Percentiles rank a stretch among this genome's conserved stretches.
These are phyloP conservation scores for Leptatherina wallacei DNA, from an alignment of 2,797 vertebrate species.

Conservation along the genomic window DNA sequence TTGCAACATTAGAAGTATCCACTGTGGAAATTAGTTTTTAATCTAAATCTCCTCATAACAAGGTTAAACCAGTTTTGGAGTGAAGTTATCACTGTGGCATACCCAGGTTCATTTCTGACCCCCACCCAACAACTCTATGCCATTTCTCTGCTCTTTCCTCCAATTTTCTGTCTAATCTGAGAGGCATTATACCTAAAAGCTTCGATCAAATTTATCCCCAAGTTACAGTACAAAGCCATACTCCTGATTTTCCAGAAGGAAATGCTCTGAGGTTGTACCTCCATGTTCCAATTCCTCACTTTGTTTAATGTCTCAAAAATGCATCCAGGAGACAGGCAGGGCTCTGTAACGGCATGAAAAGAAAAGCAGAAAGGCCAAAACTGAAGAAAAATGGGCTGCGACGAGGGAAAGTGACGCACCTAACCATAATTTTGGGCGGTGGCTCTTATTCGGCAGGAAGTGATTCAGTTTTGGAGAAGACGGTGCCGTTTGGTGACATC, in stretches of 20 bases:
- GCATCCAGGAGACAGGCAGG: conserved; percentile 1
- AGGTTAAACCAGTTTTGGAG: background rate
- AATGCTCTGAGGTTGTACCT: conserved; percentile 37
- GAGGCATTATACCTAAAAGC: background rate
- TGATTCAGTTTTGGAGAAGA: conserved; percentile 58
- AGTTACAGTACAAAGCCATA: conserved; percentile 33
- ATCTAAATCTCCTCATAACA: no score
- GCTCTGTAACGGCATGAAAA: conserved; percentile 8
- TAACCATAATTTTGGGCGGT: conserved; percentile 58
- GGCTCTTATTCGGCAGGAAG: conserved; percentile 57
- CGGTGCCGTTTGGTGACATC: conserved; percentile 51
- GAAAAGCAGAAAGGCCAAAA: conserved; percentile 36
- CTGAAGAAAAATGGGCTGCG: conserved; percentile 33
- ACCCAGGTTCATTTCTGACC: background rate
- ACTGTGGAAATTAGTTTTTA: no score
- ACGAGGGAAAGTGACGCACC: conserved; percentile 68
- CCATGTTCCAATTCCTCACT: conserved; percentile 46
- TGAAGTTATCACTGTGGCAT: background rate
- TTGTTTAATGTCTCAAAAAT: conserved; percentile 36
- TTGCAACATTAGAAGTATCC: no score
- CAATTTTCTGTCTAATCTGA: background rate
- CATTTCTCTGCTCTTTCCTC: background rate
- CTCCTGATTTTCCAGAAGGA: conserved; percentile 26
- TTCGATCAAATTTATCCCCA: conserved; percentile 6
- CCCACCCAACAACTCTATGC: background rate